A percentile compares a stretch with the other conserved stretches of the same genome.
Conservation (phyloP, 2,113 vertebrate species). For the Lamprologus tigripictilis region DNA sequence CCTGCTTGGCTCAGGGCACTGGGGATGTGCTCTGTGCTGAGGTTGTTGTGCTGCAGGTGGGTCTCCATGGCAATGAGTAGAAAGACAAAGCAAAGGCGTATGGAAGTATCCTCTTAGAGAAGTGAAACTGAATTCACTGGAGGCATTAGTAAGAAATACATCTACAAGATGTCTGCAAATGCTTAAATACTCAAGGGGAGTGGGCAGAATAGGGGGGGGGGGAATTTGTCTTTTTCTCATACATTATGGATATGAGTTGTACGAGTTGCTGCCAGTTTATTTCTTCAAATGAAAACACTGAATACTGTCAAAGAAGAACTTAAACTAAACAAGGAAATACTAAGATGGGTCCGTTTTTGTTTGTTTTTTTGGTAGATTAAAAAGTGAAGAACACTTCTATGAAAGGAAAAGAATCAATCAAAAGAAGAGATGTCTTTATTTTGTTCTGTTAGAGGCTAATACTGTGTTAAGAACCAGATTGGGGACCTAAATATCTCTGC, state of each 20-base stretch:
- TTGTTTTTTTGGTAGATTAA: not conserved
- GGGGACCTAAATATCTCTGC: conserved; percentile 20
- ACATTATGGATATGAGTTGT: not conserved
- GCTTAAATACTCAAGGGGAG: not conserved
- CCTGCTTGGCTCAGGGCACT: not conserved
- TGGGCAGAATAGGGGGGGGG: not conserved
- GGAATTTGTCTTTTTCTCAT: not conserved
- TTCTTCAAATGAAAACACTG: not conserved
- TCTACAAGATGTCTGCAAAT: not conserved
- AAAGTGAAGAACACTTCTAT: not conserved
- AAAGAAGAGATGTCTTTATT: not conserved
- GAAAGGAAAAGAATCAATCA: not conserved
- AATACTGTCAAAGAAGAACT: not conserved
- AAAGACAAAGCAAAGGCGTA: not conserved
- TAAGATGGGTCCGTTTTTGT: not conserved
- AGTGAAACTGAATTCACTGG: not conserved
- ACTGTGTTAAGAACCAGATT: conserved; percentile 12
- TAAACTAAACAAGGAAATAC: not conserved
- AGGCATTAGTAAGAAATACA: not conserved
- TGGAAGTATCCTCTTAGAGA: not conserved
- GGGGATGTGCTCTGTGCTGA: conserved; percentile 5
- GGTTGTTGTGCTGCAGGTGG: conserved; percentile 4
- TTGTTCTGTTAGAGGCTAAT: not conserved
- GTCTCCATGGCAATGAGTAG: not conserved
- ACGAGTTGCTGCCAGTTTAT: not conserved